Evolutionary conservation across 2,888 invertebrate genomes (phyloP), one percentile per base, ranked within the genome.

Genomic region (Micropterix aruncella): DNA sequence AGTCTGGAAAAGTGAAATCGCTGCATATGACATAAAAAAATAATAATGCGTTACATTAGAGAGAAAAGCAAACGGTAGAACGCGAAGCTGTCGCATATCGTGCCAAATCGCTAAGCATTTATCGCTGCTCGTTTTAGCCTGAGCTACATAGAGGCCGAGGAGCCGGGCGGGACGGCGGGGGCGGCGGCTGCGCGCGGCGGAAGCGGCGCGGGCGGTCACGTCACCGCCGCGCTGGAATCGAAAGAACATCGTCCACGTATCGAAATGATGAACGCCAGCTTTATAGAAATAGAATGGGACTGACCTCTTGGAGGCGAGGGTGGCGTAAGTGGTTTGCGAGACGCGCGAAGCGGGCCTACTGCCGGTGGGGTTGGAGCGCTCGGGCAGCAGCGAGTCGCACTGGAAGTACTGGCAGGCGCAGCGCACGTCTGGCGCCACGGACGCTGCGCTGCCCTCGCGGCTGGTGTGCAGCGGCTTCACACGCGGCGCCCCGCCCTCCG

Each of bases 401-500:
- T 85, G 81, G 65, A 79, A 89, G 66, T 80, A 89, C 68, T 89
- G 88, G 68, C 89, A 88, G 52, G 74, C 88, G 65, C 89, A 88
- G 54, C 89, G 80, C 49, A 89, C 87, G 61, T 88, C 88, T 57
- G 84, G 74, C 47, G 86, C 78, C 54, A 73, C 77, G 53, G 80
- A 76, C 55, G 81, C 76, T 51, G 80, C 79, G 59, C 82, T 79
- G 58, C 81, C 78, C 59, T 77, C 78, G 56, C 83, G 74, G 48
- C 84, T 82, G 45, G 80, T 79, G 58, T 79, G 74, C 56, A 79
- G 72, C 50, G 74, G 72, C 57, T 74, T 77, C 55, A 74, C 72
- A 56, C 74, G 61, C 46, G 76, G 77, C 57, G 74, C 63, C 45
- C 77, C 74, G 54, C 82, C 82, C 62, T 80, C 81, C 53, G 82